These are phyloP conservation scores for Aix galericulata DNA, from an alignment of 2,113 vertebrate genomes.

Conservation along the genomic window DNA sequence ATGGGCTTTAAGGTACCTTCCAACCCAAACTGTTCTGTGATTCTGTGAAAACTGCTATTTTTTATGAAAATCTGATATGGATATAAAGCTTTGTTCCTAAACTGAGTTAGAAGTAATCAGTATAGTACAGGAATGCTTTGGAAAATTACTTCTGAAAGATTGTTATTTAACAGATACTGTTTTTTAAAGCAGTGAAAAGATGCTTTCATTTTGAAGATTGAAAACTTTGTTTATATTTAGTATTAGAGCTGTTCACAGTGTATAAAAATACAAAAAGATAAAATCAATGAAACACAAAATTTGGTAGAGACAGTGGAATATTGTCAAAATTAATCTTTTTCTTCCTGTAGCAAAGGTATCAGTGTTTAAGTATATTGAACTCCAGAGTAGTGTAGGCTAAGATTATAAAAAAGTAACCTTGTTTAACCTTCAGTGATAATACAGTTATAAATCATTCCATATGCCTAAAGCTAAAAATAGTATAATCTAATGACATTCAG, in stretches of 20 bases:
- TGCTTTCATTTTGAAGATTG: not conserved
- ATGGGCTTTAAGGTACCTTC: too few species aligned
- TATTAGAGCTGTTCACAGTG: not conserved
- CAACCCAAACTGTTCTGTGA: too few species aligned
- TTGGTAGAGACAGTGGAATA: not conserved
- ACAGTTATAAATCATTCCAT: not conserved
- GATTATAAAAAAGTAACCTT: not conserved
- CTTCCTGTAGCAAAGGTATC: not conserved
- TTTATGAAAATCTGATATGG: not conserved
- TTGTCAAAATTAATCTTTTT: not conserved
- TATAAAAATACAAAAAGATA: constrained; percentile 15
- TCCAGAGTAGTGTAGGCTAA: constrained; percentile 34
- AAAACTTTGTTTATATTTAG: not conserved
- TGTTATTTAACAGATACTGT: fast-evolving
- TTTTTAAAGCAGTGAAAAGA: not conserved
- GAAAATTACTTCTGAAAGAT: not conserved
- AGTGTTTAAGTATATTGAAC: not conserved
- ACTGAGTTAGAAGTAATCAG: not conserved
- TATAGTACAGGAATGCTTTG: not conserved
- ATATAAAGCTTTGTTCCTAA: not conserved
- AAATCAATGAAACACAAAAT: constrained; percentile 39
- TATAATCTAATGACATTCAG: not conserved
- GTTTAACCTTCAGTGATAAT: not conserved
- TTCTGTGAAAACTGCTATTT: too few species aligned
- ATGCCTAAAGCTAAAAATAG: not conserved